Conservation (phyloP, 1,140 invertebrate species). For the Trissolcus basalis region DNA sequence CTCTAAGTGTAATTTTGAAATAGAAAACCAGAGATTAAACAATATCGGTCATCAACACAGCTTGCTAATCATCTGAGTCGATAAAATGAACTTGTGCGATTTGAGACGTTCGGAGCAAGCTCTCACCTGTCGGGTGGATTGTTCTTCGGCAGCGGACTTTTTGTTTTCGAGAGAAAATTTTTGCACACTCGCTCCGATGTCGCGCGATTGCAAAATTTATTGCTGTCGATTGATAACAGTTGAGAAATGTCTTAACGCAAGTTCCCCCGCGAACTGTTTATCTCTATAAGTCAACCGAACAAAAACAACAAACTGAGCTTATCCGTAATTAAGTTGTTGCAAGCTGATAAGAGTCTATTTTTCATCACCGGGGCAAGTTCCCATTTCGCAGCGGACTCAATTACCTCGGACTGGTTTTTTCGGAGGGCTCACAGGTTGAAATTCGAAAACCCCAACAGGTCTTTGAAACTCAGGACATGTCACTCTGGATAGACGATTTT, state of each 20-base stretch:
- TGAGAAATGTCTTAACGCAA: conserved; percentile 12
- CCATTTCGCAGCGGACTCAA: conserved; percentile 8
- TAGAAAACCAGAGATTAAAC: conserved; percentile 17
- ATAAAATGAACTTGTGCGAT: too few species aligned
- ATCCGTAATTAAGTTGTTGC: conserved; percentile 28
- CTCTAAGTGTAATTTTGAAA: background rate
- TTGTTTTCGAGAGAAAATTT: background rate
- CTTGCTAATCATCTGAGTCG: conserved; percentile 13
- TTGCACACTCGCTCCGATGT: too few species aligned
- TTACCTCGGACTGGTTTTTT: conserved; percentile 6
- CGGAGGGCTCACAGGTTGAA: background rate
- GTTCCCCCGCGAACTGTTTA: conserved; percentile 40
- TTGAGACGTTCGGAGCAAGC: too few species aligned
- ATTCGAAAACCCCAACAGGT: background rate
- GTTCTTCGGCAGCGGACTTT: background rate
- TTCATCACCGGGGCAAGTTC: conserved; percentile 15
- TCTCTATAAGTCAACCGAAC: conserved; percentile 17
- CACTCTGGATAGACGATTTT: too few species aligned
- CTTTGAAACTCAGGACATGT: too few species aligned
- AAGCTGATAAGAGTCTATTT: conserved; percentile 32
- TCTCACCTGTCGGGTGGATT: too few species aligned
- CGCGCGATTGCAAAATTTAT: background rate
- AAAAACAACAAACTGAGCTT: conserved; percentile 35
- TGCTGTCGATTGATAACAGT: background rate
- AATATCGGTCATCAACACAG: conserved; percentile 42